Base-by-base conservation (phyloP, 2,797 vertebrate genomes). In the Pangasius krempfi region DNA sequence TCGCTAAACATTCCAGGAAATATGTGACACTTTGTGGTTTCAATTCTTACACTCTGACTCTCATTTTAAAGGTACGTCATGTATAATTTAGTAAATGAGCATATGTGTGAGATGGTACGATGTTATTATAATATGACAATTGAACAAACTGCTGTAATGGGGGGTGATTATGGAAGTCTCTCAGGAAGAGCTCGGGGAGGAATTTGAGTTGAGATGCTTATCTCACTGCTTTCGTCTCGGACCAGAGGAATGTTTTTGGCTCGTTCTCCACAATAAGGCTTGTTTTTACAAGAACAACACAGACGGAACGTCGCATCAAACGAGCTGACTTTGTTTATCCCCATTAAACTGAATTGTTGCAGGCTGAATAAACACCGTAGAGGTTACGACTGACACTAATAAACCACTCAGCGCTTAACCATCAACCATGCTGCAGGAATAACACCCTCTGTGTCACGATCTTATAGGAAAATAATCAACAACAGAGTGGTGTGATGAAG, bases 211-310 rank as follows among this genome's bases (percentile, higher is more conserved):
- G 16, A 88, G 47, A 72, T 84, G n/a, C 72, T 84, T 58, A 84
- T 89, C 80, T 68, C 33, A 4, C 75, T 70, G 37, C 58, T 66
- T 85, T 80, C 85, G 33, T 70, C 66, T 25, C 80, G 40, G 88
- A 80, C 86, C 52, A 89, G 83, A 80, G 80, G 58, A 22, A 40
- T 9, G 12, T 25, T 76, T 52, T 78, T 78, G 75, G 47, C 75
- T 52, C 10, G 7, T 60, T 82, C 64, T 73, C 50, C 50, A 9
- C 22, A n/a, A 58, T 27, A 33, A 58, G 44, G 20, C 64, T 68
- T 88, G 81, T 84, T 88, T 79, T 85, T 37, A 56, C 25, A 79
- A 89, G 84, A 58, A 70, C 60, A 91, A 37, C 88, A 85, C 84
- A 78, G 75, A 78, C 30, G 14, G 56, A 5, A 47, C 12, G 14